Conservation (phyloP, 2,797 vertebrate genomes). For the Adelosebastes latens region DNA sequence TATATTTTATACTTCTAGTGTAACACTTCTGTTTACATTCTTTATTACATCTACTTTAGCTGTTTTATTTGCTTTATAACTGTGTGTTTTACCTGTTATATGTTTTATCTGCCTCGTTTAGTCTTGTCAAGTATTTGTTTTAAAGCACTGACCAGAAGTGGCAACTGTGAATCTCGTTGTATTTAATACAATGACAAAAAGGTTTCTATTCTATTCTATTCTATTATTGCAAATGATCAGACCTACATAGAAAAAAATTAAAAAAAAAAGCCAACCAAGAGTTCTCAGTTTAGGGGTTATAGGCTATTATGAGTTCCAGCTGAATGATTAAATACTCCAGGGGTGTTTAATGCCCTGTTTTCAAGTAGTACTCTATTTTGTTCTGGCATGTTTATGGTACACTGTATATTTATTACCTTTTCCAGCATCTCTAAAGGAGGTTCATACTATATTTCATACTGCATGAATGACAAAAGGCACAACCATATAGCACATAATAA, state of each 20-base stretch:
- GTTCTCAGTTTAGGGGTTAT: not conserved
- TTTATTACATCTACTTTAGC: too few relatives aligned
- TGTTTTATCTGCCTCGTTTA: too few relatives aligned
- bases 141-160: too few relatives aligned
- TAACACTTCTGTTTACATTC: too few relatives aligned
- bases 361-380: conserved; percentile 9
- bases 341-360: conserved; percentile 9
- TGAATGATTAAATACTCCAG: conserved; percentile 11
- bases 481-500: not conserved
- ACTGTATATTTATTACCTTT: conserved; percentile 12
- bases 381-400: conserved; percentile 15
- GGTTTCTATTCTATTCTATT: not conserved
- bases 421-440: not conserved
- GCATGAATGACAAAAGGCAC: conserved; percentile 1
- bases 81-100: too few relatives aligned
- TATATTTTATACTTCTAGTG: too few relatives aligned
- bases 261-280: not conserved
- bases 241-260: not conserved
- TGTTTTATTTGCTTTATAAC: too few relatives aligned
- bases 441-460: not conserved
- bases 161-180: too few relatives aligned
- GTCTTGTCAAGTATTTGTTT: too few relatives aligned
- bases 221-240: conserved; percentile 2
- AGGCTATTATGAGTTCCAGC: conserved; percentile 7
- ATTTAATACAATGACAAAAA: too few relatives aligned